Percentiles rank a stretch among this genome's conserved stretches.
phyloP scores from a whole-genome alignment of 2,888 invertebrate species.

The Micropterix aruncella region DNA sequence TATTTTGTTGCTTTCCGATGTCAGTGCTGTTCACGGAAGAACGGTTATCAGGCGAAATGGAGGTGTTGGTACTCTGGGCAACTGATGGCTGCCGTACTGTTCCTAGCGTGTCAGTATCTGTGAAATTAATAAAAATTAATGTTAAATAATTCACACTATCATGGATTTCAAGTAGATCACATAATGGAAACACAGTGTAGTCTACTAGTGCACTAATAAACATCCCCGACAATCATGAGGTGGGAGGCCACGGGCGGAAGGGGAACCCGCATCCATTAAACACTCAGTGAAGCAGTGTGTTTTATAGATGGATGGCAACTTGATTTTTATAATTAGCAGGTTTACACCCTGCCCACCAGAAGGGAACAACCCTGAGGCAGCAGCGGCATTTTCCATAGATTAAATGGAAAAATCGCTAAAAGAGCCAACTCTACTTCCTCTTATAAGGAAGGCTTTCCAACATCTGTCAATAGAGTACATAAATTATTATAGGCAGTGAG shows the following conservation, averaged over 20 bases:
- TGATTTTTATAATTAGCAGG: too few species aligned
- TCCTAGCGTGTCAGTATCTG: conserved; percentile 11
- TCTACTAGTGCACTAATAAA: too few species aligned
- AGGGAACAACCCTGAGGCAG: neutral
- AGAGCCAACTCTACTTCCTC: conserved; percentile 4
- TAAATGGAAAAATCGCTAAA: conserved; percentile 1
- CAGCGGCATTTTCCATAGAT: neutral
- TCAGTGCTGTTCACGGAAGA: conserved; percentile 39
- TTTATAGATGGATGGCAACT: too few species aligned
- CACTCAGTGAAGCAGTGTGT: too few species aligned
- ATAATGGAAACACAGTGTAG: neutral
- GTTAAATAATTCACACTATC: neutral
- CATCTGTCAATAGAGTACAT: too few species aligned
- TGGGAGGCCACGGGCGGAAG: too few species aligned
- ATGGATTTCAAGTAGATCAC: neutral
- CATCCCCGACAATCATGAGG: too few species aligned
- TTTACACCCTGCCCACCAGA: neutral
- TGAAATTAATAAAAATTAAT: neutral
- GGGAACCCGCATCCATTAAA: too few species aligned
- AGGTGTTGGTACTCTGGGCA: conserved; percentile 16
- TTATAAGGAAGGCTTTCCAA: too few species aligned
- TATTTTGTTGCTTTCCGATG: conserved; percentile 41
- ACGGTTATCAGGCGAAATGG: conserved; percentile 26
- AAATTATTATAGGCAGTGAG: too few species aligned
- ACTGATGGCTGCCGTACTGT: conserved; percentile 16